These are phyloP conservation scores for Eristalis pertinax DNA, from an alignment of 2,888 invertebrate genomes.

Conservation along the genomic window DNA sequence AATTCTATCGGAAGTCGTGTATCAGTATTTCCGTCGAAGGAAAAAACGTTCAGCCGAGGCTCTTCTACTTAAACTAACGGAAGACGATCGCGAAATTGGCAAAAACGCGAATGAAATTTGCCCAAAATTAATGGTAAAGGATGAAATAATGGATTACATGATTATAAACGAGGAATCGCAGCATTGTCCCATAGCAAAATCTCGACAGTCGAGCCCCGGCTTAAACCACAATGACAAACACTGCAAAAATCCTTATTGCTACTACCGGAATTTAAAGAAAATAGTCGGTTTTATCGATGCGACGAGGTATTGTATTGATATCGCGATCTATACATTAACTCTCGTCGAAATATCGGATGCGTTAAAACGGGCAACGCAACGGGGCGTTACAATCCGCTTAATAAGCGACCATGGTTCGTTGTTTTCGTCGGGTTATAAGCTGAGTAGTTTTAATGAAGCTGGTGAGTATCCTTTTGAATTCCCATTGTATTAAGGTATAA, in stretches of 20 bases:
- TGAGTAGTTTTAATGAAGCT: slow-evolving; percentile 30
- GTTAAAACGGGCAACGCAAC: slow-evolving; percentile 74
- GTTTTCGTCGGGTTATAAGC: slow-evolving; percentile 50
- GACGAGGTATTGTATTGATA: slow-evolving; percentile 77
- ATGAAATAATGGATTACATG: not conserved
- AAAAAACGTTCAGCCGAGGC: slow-evolving; percentile 27
- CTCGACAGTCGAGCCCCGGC: not conserved
- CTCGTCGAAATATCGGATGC: slow-evolving; percentile 72
- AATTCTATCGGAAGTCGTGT: slow-evolving; percentile 43
- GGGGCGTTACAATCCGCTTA: slow-evolving; percentile 76
- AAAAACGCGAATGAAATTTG: not conserved
- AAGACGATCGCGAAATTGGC: slow-evolving; percentile 32
- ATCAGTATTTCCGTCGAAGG: slow-evolving; percentile 28
- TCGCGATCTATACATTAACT: slow-evolving; percentile 79
- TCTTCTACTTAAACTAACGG: not conserved
- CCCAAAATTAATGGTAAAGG: not conserved
- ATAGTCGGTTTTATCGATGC: slow-evolving; percentile 75
- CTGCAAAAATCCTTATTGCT: slow-evolving; percentile 53
- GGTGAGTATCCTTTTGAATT: slow-evolving; percentile 43
- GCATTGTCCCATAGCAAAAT: not conserved
- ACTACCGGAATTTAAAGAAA: slow-evolving; percentile 70
- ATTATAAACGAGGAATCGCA: not conserved
- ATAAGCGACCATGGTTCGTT: slow-evolving; percentile 78
- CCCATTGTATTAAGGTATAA: not conserved
- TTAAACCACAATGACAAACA: slow-evolving; percentile 11